Evolutionary conservation across 1,140 invertebrate species (phyloP).

Genomic region (Popillia japonica): DNA sequence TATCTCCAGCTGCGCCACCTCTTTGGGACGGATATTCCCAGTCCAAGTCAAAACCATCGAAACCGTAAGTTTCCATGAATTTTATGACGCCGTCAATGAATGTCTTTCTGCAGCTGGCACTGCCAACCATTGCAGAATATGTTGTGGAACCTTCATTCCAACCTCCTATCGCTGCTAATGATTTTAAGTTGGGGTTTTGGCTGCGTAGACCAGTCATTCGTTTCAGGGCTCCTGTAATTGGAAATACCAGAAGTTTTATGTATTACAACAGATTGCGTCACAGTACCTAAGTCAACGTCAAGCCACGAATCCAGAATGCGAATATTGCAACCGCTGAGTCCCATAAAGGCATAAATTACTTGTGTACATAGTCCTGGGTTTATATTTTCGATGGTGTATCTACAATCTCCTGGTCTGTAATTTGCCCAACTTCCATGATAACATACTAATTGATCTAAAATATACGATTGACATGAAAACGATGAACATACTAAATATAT

Average conservation of each 20-base stretch:
- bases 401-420: constrained; percentile 71
- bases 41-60: constrained; percentile 84
- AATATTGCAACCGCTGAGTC: constrained; percentile 64
- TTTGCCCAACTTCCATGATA: constrained; percentile 80
- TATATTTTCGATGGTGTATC: constrained; percentile 72
- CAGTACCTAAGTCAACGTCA: constrained; percentile 61
- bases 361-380: constrained; percentile 78
- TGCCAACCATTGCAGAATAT: constrained; percentile 63
- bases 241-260: neutral
- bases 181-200: constrained; percentile 69
- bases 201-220: constrained; percentile 65
- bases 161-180: constrained; percentile 75
- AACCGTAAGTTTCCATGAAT: constrained; percentile 40
- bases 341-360: constrained; percentile 76
- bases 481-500: no score
- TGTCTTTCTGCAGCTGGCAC: constrained; percentile 45
- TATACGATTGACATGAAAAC: no score
- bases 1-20: constrained; percentile 29
- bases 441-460: constrained; percentile 64
- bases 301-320: constrained; percentile 70
- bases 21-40: constrained; percentile 76
- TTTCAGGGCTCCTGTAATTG: neutral
- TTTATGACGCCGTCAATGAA: constrained; percentile 64
- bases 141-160: constrained; percentile 74
- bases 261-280: neutral